Percentiles rank a stretch among this genome's conserved stretches.
Evolutionary conservation across 2,888 invertebrate species (phyloP).

Genomic region (Bibio marci): DNA sequence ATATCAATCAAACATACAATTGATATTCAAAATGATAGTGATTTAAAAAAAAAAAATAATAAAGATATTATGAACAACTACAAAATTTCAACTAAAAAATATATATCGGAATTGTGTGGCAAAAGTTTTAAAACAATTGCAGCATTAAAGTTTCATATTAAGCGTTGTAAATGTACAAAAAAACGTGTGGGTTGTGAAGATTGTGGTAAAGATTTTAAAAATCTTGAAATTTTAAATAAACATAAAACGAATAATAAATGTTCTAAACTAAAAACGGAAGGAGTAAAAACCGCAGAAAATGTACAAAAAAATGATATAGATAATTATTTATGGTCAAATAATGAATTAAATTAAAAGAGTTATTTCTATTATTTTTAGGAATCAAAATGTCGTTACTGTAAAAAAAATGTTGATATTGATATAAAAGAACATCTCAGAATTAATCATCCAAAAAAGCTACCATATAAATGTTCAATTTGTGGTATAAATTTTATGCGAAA

Average conservation of each 20-base stretch:
- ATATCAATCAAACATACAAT: no score
- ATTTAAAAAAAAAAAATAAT: no score
- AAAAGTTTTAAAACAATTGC: no score
- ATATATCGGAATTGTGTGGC: no score
- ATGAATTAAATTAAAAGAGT: not conserved
- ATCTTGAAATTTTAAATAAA: not conserved
- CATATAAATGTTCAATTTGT: conserved; percentile 8
- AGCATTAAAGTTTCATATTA: not conserved
- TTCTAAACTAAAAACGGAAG: not conserved
- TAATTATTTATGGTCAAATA: not conserved
- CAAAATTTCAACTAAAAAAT: no score
- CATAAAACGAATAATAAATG: not conserved
- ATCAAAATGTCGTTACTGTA: conserved; percentile 1
- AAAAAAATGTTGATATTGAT: not conserved
- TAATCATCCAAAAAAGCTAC: conserved; percentile 1
- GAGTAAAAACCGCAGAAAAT: no score
- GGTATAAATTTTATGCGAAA: conserved; percentile 6
- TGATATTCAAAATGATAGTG: no score
- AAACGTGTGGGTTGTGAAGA: not conserved
- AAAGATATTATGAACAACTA: no score
- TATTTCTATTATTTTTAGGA: not conserved
- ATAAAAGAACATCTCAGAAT: conserved; percentile 2
- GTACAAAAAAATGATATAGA: no score
- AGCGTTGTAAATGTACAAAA: not conserved
- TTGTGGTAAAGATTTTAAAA: conserved; percentile 1